These are phyloP conservation scores for Caenorhabditis afra DNA, from an alignment of 2,888 invertebrate species.

Conservation along the genomic window DNA sequence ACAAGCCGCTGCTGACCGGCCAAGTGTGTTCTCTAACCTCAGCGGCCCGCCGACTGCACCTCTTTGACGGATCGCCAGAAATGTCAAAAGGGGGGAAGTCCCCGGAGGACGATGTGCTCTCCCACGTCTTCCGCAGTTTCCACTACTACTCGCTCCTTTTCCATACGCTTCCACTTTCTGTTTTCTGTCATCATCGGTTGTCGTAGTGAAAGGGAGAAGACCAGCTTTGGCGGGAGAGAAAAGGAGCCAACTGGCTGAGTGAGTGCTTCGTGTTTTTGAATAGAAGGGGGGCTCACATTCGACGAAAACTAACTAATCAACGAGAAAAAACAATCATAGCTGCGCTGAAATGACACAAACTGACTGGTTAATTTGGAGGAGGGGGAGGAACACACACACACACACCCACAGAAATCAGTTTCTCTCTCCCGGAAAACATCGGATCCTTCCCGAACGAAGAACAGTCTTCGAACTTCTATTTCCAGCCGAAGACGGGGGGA, in stretches of 20 bases:
- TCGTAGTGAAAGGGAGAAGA: constrained; percentile 5
- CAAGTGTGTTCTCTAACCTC: background rate
- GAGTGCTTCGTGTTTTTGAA: constrained; percentile 37
- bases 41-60: constrained; percentile 1
- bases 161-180: background rate
- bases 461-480: constrained; percentile 1
- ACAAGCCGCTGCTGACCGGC: no score
- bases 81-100: constrained; percentile 28
- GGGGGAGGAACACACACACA: constrained; percentile 8
- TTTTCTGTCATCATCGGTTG: constrained; percentile 19
- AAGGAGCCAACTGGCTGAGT: background rate
- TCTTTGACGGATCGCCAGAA: constrained; percentile 34
- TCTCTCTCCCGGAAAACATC: background rate
- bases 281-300: constrained; percentile 18
- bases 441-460: background rate
- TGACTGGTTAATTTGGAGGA: constrained; percentile 19
- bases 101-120: constrained; percentile 20
- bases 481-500: constrained; percentile 1
- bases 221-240: background rate
- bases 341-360: constrained; percentile 30
- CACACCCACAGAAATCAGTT: constrained; percentile 12
- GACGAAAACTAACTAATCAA: constrained; percentile 44
- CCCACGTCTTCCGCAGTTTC: constrained; percentile 16
- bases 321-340: constrained; percentile 23
- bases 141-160: constrained; percentile 18